phyloP scores from a whole-genome alignment of 2,888 invertebrate genomes.

The Terebella lapidaria region DNA sequence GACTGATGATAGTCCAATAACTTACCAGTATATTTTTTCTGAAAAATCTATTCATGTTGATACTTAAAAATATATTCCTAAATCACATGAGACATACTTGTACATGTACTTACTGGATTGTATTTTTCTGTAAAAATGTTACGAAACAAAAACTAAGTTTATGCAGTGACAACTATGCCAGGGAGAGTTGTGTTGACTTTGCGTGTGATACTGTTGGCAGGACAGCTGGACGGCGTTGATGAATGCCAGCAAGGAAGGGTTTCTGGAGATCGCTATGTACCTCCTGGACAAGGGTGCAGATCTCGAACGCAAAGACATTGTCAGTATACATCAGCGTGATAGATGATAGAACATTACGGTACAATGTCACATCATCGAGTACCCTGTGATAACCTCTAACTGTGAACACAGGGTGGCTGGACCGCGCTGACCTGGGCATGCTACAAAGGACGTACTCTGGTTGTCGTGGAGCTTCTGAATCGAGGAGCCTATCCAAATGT shows the following conservation, averaged over 20 bases:
- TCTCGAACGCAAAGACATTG: slow-evolving; percentile 49
- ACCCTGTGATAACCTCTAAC: no score
- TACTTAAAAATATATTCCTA: background rate
- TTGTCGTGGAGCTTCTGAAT: slow-evolving; percentile 68
- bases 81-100: no score
- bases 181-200: background rate
- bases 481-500: slow-evolving; percentile 91
- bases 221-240: slow-evolving; percentile 91
- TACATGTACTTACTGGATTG: no score
- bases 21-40: background rate
- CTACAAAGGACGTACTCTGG: slow-evolving; percentile 74
- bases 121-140: no score
- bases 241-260: slow-evolving; percentile 85
- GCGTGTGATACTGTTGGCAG: slow-evolving; percentile 41
- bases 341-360: no score
- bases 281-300: slow-evolving; percentile 71
- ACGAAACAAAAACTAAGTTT: no score
- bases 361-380: no score
- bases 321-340: slow-evolving; percentile 20
- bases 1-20: no score
- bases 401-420: slow-evolving; percentile 96
- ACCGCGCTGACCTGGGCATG: slow-evolving; percentile 95
- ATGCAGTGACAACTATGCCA: no score
- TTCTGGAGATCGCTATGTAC: slow-evolving; percentile 73
- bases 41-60: background rate